Evolutionary conservation across 2,113 vertebrate species (phyloP), one percentile per base, ranked within the genome.

Genomic region (Nannobrachium achirus): DNA sequence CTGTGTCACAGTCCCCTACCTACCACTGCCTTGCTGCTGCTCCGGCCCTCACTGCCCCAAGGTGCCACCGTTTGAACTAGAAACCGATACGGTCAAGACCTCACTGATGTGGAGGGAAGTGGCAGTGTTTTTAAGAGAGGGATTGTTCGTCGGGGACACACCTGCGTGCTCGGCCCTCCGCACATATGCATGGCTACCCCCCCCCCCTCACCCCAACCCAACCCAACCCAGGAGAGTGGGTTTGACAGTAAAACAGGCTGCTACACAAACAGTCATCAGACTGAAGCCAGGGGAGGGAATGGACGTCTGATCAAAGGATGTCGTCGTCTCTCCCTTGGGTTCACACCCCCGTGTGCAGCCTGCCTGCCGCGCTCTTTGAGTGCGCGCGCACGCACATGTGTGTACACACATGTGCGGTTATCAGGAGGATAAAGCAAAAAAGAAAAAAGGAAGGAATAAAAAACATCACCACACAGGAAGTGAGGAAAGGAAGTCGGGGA

Each of bases 61-160:
- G 87, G 87, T 90, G 84, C 79, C 76, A 79, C 76, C 66, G 80
- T 90, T 89, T 88, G 85, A 90, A 90, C 86, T 84, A 72, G 87
- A 85, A 89, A 89, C 62, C 39, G 85, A 89, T 91, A 88, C 76
- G 86, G 78, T 75, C 80, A 65, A 66, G 74, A 79, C 76, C 78
- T 82, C 67, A 60, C 16, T 42, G 73, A 87, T 50, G 66, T 80
- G 86, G 73, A 87, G 59, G 68, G 73, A 84, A 69, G 71, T 66
- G 20, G 61, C 67, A 82, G 76, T 81, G 69, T 64, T 55, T 82
- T 85, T 83, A 76, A 71, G 71, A 75, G 69, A 52, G 56, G 45
- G 57, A 73, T 85, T 84, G 83, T 80, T 86, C 73, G 76, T 71
- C 64, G 50, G 75, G 69, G 58, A 73, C 55, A 52, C 19, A n/a